Percentiles rank a stretch among this genome's conserved stretches.
phyloP scores from a whole-genome alignment of 1,140 invertebrate species.

The Forficula auricularia region DNA sequence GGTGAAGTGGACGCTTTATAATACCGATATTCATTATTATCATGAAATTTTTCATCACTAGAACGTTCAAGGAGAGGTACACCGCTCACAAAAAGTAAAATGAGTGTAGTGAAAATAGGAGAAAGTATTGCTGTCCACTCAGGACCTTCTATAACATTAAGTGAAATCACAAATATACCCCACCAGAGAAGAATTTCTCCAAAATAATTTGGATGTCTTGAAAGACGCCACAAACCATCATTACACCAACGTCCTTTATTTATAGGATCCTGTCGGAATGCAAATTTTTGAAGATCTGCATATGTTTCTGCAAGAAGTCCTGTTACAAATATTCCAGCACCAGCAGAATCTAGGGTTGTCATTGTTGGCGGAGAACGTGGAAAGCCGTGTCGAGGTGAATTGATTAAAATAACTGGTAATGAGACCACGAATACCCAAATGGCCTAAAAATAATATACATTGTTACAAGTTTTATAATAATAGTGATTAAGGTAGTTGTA shows the following conservation, averaged over 20 bases:
- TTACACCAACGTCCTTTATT: slow-evolving; percentile 83
- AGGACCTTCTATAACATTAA: slow-evolving; percentile 62
- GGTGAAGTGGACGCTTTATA: slow-evolving; percentile 77
- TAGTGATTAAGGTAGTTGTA: too few relatives aligned
- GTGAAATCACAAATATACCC: slow-evolving; percentile 77
- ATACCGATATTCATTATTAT: slow-evolving; percentile 62
- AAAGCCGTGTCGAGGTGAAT: slow-evolving; percentile 51
- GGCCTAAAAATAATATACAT: slow-evolving; percentile 36
- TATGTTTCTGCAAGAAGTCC: slow-evolving; percentile 74
- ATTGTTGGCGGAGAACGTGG: slow-evolving; percentile 52
- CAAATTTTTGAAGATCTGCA: slow-evolving; percentile 80
- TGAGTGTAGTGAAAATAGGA: slow-evolving; percentile 71
- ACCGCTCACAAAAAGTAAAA: slow-evolving; percentile 75
- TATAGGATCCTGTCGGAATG: slow-evolving; percentile 64
- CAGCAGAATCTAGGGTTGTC: slow-evolving; percentile 67
- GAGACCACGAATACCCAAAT: slow-evolving; percentile 85
- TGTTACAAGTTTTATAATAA: too few relatives aligned
- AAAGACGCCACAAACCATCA: slow-evolving; percentile 72
- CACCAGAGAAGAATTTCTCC: slow-evolving; percentile 88
- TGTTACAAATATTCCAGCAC: slow-evolving; percentile 62
- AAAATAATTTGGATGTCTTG: slow-evolving; percentile 88
- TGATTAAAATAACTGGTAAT: slow-evolving; percentile 77
- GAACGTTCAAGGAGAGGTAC: slow-evolving; percentile 69
- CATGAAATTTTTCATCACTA: slow-evolving; percentile 70
- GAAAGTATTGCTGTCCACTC: slow-evolving; percentile 73